Base-by-base conservation (phyloP, 1,140 invertebrate genomes). In the Mactra quadrangularis region DNA sequence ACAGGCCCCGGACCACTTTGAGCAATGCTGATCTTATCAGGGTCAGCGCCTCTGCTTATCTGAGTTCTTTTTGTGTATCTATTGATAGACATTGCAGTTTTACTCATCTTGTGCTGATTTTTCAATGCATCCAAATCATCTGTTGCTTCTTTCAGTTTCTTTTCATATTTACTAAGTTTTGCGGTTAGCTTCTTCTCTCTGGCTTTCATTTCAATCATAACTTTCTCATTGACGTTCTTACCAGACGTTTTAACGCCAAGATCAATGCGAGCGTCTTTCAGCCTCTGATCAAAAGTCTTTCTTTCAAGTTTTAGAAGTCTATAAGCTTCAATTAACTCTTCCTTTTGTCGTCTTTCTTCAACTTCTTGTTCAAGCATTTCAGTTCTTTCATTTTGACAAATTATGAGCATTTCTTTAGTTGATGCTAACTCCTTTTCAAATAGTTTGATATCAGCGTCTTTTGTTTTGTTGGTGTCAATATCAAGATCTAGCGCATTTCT, bases 81-180 rank as follows among this genome's bases (percentile, higher is more conserved):
- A 33, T 81, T 81, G 27, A 81, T 81, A 27, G 77, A 81, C 62
- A 71, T 45, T 15, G 77, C 77, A 17, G 77, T 81, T 29, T 81
- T 81, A 29, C 64, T 81, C 77, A 81, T 81, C 60, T 81, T 81
- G 35, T 81, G 64, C 52, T 81, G 77, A 50, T 81, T 81, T 68
- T 71, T 70, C 9, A 81, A 38, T 47, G 57, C 55, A 25, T 81
- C 77, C 22, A 81, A 57, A 25, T 70, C 60, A 25, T 19, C 52
- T 1, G 11, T 47, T 0, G 55, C 66, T n/a, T 71, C 77, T 33
- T 81, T 81, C 1, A 81, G 22, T 50, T 68, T 70, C 55, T 45
- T 81, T 50, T 81, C 77, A 33, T 31, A 66, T n/a, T 71, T 45
- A 31, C 71, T 81, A 0, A 81, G 33, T 38, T 81, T 64, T 60